phyloP scores from a whole-genome alignment of 2,888 invertebrate species.

The Spilarctia lutea region DNA sequence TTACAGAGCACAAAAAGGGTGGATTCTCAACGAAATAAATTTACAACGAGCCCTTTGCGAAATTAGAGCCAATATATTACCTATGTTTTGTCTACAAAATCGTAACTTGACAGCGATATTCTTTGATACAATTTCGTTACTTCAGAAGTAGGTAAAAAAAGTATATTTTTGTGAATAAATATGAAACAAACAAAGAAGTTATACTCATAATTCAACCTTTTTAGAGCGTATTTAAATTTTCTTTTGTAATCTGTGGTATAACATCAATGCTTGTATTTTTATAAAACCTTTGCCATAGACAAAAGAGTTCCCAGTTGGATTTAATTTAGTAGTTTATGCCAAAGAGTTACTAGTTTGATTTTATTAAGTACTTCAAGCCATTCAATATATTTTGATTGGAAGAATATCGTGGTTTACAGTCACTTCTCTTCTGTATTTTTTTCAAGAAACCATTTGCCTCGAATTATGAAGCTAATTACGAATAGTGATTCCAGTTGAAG shows the following conservation, averaged over 20 bases:
- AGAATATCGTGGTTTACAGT: no score
- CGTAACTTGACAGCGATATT: conserved; percentile 16
- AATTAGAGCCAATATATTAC: conserved; percentile 42
- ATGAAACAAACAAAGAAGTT: background rate
- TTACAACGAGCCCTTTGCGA: conserved; percentile 21
- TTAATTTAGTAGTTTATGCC: background rate
- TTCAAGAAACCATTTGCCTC: no score
- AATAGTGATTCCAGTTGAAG: no score
- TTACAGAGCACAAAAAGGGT: conserved; percentile 33
- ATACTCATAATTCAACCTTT: background rate
- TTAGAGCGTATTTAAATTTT: background rate
- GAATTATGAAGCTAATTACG: no score
- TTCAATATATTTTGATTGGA: no score
- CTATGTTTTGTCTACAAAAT: conserved; percentile 26
- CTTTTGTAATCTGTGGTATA: background rate
- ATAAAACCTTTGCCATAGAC: background rate
- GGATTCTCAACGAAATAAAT: conserved; percentile 38
- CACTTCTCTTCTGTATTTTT: no score
- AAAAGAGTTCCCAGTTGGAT: background rate
- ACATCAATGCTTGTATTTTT: background rate
- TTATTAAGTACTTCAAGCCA: background rate
- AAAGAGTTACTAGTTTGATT: background rate
- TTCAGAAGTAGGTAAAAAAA: background rate
- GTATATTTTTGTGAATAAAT: background rate
- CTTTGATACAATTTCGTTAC: conserved; percentile 1